Evolutionary conservation across 2,888 invertebrate genomes (phyloP), one percentile per base, ranked within the genome.

Genomic region (Rhingia campestris): DNA sequence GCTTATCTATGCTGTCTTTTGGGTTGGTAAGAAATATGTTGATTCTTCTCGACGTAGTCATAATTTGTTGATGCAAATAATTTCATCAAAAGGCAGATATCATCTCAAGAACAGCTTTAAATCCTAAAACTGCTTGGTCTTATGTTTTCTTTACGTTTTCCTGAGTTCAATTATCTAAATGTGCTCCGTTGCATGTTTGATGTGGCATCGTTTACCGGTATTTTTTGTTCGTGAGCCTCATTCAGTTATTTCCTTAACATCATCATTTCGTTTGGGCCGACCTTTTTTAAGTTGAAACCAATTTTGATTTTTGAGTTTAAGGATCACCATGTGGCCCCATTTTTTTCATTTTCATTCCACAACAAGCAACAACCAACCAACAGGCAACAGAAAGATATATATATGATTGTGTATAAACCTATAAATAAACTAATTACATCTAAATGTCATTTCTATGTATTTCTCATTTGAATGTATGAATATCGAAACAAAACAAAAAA

Each of bases 401-500:
- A 67, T n/a, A n/a, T n/a, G n/a, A n/a, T 43, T 64, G 35, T 41
- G 10, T 33, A 53, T 63, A 80, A 22, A 22, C 22, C 67, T 45
- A 70, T 77, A 75, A 22, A 22, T 79, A 51, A 74, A 84, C 79
- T 84, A 84, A 79, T 70, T 69, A 79, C 79, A 74, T 79, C 80
- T 84, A 84, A 80, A 84, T 84, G 84, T 84, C 84, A 70, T 84
- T 84, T 84, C 84, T 84, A 84, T 84, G 84, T 84, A 84, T 84
- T 67, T 82, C 80, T 84, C 80, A 80, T 80, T 75, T 84, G 80
- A 74, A 84, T 84, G 84, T 84, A 84, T 80, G 79, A 84, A 84
- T 84, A 80, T 75, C 84, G 84, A 84, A 80, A 59, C 87, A 86
- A 84, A 87, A 85, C 49, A 86, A 81, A 87, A 86, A 86, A 87